Conservation (phyloP, 2,888 invertebrate species). For the Drosophila nigricruria region DNA sequence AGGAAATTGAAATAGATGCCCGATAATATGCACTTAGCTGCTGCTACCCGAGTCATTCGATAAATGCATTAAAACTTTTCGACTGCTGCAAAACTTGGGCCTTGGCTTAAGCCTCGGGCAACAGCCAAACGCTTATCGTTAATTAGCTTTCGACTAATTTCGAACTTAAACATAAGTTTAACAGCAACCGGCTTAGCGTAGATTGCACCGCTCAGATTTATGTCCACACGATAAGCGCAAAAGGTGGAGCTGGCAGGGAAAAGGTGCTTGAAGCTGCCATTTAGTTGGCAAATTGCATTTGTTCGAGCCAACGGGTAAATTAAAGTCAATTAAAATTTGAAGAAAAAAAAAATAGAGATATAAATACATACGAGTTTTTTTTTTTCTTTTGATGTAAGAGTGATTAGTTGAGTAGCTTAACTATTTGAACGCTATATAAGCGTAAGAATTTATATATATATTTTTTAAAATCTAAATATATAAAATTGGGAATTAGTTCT, state of each 20-base stretch:
- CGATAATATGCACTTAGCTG: constrained; percentile 76
- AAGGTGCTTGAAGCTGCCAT: not conserved
- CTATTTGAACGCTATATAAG: too few species aligned
- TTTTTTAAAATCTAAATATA: too few species aligned
- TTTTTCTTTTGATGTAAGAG: not conserved
- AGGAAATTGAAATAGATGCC: constrained; percentile 81
- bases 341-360: too few species aligned
- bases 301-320: not conserved
- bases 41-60: constrained; percentile 68
- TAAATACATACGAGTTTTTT: not conserved
- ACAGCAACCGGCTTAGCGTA: constrained; percentile 43
- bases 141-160: constrained; percentile 78
- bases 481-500: too few species aligned
- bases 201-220: constrained; percentile 49
- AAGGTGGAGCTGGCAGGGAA: not conserved
- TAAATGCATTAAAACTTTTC: constrained; percentile 78
- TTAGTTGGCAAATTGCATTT: constrained; percentile 10
- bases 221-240: constrained; percentile 28
- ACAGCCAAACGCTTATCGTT: constrained; percentile 71
- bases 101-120: constrained; percentile 34
- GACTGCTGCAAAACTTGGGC: constrained; percentile 46
- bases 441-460: too few species aligned
- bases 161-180: constrained; percentile 73
- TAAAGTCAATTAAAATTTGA: not conserved
- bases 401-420: not conserved